These are phyloP conservation scores for Drosophila parvula DNA, from an alignment of 1,140 invertebrate genomes.

Conservation along the genomic window DNA sequence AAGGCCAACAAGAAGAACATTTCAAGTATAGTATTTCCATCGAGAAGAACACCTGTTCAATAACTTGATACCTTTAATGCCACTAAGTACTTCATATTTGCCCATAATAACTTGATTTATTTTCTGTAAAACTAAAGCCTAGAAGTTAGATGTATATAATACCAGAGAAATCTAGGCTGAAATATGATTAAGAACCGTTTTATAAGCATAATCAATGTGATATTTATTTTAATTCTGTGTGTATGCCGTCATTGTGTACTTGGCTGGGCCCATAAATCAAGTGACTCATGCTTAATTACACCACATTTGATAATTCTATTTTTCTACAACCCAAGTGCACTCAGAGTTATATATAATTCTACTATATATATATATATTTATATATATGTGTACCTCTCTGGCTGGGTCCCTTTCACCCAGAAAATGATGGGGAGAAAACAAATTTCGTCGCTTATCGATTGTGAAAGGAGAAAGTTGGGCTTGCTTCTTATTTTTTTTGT, in stretches of 20 bases:
- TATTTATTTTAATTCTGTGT: not conserved
- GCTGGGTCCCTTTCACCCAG: conserved; percentile 23
- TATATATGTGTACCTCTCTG: not conserved
- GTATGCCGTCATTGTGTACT: conserved; percentile 4
- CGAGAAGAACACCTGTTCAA: not conserved
- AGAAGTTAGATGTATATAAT: too few species aligned
- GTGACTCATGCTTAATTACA: conserved; percentile 19
- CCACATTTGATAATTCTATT: conserved; percentile 28
- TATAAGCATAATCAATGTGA: conserved; percentile 1
- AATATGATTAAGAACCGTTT: not conserved
- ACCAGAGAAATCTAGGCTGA: too few species aligned
- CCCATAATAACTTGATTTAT: too few species aligned
- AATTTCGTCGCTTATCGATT: conserved; percentile 34
- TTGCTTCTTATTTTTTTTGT: conserved; percentile 3
- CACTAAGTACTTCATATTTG: too few species aligned
- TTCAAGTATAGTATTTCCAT: not conserved
- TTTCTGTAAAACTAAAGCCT: too few species aligned
- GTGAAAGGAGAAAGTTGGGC: conserved; percentile 63
- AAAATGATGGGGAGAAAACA: conserved; percentile 15
- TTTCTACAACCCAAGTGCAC: not conserved
- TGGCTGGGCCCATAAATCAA: not conserved
- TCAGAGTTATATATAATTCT: not conserved
- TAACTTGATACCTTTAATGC: not conserved
- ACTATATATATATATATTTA: not conserved
- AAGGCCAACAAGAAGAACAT: too few species aligned